Conservation (phyloP, 2,888 invertebrate genomes). For the Drosophila neonasuta region DNA sequence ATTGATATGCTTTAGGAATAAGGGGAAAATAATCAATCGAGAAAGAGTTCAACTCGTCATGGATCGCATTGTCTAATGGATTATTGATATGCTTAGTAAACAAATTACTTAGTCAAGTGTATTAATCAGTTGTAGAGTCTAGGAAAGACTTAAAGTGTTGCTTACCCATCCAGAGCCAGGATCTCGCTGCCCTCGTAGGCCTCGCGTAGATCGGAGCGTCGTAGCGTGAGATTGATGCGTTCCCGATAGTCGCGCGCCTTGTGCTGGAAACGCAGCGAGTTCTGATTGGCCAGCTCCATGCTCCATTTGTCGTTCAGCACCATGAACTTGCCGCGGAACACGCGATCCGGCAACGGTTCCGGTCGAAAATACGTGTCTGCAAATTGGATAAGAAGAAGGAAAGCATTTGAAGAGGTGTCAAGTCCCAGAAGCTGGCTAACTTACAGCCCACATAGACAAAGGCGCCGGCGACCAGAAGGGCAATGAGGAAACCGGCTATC, state of each 20-base stretch:
- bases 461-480: conserved; percentile 88
- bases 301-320: conserved; percentile 88
- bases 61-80: no score
- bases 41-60: no score
- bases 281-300: conserved; percentile 86
- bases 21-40: no score
- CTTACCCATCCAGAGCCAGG: conserved; percentile 92
- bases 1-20: no score
- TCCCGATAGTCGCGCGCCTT: conserved; percentile 89
- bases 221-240: conserved; percentile 88
- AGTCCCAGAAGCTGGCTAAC: conserved; percentile 1
- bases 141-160: no score
- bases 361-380: conserved; percentile 82
- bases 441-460: conserved; percentile 86
- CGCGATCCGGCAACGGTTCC: conserved; percentile 88
- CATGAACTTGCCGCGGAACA: conserved; percentile 91
- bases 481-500: conserved; percentile 90
- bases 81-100: no score
- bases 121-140: no score
- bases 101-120: no score
- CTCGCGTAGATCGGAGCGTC: conserved; percentile 88
- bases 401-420: neutral
- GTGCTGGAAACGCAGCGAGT: conserved; percentile 87
- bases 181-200: conserved; percentile 91
- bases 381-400: neutral